Percentiles rank a stretch among this genome's conserved stretches.
Evolutionary conservation across 1,140 invertebrate genomes (phyloP).

Genomic region (Scylla paramamosain): DNA sequence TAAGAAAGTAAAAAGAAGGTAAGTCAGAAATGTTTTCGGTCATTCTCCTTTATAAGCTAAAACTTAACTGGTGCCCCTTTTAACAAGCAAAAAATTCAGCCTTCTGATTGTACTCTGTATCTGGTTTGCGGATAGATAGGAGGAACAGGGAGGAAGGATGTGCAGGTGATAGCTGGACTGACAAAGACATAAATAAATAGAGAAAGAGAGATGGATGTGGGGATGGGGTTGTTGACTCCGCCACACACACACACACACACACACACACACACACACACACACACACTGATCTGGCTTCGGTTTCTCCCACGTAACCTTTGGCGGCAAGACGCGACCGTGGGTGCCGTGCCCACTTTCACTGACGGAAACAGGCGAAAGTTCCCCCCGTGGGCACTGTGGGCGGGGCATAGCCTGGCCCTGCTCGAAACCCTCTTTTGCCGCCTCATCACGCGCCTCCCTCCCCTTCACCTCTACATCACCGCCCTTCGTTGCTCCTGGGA

Average conservation of each 20-base stretch:
- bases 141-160: not conserved
- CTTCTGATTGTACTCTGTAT: too few relatives aligned
- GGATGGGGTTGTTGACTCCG: not conserved
- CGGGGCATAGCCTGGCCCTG: slow-evolving; percentile 16
- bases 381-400: slow-evolving; percentile 30
- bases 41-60: too few relatives aligned
- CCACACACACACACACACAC: too few relatives aligned
- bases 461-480: not conserved
- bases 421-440: not conserved
- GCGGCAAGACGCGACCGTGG: slow-evolving; percentile 4
- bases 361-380: slow-evolving; percentile 52
- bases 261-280: too few relatives aligned
- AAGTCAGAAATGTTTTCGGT: too few relatives aligned
- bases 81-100: too few relatives aligned
- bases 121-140: too few relatives aligned
- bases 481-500: too few relatives aligned
- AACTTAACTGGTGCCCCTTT: too few relatives aligned
- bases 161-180: not conserved
- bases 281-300: not conserved
- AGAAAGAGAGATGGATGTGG: slow-evolving; percentile 2
- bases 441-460: not conserved
- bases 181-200: not conserved
- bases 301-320: slow-evolving; percentile 49
- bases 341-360: slow-evolving; percentile 47
- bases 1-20: too few relatives aligned